Evolutionary conservation across 1,140 invertebrate genomes (phyloP).

Genomic region (Cotesia glomerata): DNA sequence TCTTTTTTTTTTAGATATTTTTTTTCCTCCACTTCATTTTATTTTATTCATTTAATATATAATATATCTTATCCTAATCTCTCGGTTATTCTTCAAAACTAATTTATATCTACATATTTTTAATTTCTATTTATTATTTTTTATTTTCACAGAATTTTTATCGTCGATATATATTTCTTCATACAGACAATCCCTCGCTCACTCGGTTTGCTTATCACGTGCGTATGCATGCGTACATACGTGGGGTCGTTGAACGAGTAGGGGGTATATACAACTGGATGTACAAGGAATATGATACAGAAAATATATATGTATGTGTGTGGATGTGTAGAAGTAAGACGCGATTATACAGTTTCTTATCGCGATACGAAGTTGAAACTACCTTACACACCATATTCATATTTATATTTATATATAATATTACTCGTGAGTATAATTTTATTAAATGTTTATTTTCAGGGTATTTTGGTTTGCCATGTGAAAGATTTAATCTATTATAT

Average conservation of each 20-base stretch:
- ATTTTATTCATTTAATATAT: not conserved
- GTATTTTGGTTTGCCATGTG: no score
- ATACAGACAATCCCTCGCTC: slow-evolving; percentile 24
- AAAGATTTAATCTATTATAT: no score
- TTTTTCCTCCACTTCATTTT: not conserved
- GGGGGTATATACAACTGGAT: slow-evolving; percentile 42
- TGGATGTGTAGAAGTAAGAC: no score
- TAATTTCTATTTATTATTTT: not conserved
- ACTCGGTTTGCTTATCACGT: slow-evolving; percentile 43
- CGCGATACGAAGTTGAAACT: no score
- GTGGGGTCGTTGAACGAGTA: slow-evolving; percentile 57
- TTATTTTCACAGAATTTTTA: slow-evolving; percentile 17
- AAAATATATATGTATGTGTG: not conserved
- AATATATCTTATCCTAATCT: no score
- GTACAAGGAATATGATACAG: not conserved
- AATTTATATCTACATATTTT: not conserved
- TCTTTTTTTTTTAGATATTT: not conserved
- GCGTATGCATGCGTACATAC: slow-evolving; percentile 42
- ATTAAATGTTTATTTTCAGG: no score
- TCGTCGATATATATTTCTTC: slow-evolving; percentile 18
- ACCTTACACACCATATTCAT: not conserved
- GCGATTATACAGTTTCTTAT: no score
- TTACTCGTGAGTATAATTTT: no score
- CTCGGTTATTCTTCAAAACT: not conserved
- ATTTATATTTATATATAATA: not conserved